phyloP scores from a whole-genome alignment of 1,140 invertebrate genomes.

The Drosophila watanabei region DNA sequence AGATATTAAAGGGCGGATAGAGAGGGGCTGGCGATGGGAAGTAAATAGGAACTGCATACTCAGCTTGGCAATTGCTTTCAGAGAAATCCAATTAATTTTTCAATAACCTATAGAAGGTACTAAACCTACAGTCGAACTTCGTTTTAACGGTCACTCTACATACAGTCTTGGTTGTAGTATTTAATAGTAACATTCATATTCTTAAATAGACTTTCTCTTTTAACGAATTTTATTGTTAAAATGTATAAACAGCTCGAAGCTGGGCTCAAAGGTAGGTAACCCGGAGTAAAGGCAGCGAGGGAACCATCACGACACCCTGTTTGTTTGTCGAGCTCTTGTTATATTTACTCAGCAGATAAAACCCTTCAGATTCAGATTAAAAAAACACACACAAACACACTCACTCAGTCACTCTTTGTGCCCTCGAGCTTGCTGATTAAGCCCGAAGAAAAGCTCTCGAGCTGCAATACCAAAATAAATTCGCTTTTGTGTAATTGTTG shows the following conservation, averaged over 20 bases:
- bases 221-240: background rate
- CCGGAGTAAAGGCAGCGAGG: background rate
- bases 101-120: background rate
- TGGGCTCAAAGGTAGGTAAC: background rate
- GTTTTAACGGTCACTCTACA: background rate
- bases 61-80: background rate
- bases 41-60: constrained; percentile 5
- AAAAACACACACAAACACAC: constrained; percentile 30
- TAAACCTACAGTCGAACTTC: background rate
- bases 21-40: background rate
- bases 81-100: background rate
- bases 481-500: constrained; percentile 40
- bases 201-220: background rate
- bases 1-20: constrained; percentile 7
- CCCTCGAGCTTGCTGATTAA: constrained; percentile 55
- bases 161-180: background rate
- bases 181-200: background rate
- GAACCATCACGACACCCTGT: constrained; percentile 12
- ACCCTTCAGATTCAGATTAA: constrained; percentile 46
- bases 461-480: constrained; percentile 50
- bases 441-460: constrained; percentile 44
- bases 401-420: constrained; percentile 23
- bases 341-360: constrained; percentile 42
- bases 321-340: constrained; percentile 49
- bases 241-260: background rate